These are phyloP conservation scores for Ciconia nigra DNA, from an alignment of 2,797 vertebrate genomes.

Conservation along the genomic window DNA sequence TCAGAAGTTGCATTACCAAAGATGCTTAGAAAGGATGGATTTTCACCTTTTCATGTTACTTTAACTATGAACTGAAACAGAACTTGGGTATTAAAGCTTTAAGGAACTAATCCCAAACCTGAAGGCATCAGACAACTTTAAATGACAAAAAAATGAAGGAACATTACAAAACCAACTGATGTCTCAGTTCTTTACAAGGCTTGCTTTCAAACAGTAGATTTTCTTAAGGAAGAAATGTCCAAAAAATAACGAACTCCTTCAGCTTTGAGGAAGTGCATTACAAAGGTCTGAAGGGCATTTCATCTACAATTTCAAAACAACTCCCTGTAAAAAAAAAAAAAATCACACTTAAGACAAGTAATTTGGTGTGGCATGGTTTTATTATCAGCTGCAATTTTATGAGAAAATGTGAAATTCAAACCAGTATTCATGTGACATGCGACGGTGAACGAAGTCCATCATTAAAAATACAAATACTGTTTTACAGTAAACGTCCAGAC, in stretches of 20 bases:
- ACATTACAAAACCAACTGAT: neutral
- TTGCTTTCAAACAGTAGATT: neutral
- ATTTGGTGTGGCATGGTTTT: neutral
- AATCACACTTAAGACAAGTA: neutral
- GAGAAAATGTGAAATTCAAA: neutral
- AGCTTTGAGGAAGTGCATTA: accelerated
- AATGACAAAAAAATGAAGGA: accelerated
- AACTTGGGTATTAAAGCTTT: neutral
- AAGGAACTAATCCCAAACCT: neutral
- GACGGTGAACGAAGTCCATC: neutral
- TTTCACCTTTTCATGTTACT: neutral
- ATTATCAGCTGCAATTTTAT: neutral
- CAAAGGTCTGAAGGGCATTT: accelerated
- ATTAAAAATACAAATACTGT: neutral
- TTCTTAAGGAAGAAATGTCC: neutral
- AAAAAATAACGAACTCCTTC: neutral
- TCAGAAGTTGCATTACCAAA: neutral
- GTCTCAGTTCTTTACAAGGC: neutral
- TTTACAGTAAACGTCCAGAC: neutral
- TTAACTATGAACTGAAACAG: neutral
- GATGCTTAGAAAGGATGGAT: neutral
- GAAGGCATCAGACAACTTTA: neutral
- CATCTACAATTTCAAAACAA: neutral
- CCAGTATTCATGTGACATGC: neutral
- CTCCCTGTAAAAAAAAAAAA: neutral